Conservation (phyloP, 2,888 invertebrate genomes). For the Epistrophella euchroma region DNA sequence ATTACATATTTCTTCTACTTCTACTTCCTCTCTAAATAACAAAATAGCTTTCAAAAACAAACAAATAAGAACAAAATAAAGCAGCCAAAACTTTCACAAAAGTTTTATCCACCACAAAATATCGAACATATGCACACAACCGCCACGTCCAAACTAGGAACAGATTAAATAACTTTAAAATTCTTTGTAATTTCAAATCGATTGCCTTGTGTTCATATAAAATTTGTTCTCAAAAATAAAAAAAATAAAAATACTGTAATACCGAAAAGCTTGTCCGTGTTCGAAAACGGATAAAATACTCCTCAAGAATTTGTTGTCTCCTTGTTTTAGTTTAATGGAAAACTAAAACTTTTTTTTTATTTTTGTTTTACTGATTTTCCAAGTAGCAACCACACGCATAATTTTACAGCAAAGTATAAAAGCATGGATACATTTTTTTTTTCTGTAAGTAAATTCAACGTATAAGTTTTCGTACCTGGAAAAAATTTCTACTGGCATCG, state of each 20-base stretch:
- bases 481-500: background rate
- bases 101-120: conserved; percentile 23
- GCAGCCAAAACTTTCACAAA: background rate
- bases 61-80: background rate
- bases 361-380: background rate
- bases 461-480: conserved; percentile 26
- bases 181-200: conserved; percentile 14
- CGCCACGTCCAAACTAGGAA: conserved; percentile 19
- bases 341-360: background rate
- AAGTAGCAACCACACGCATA: conserved; percentile 6
- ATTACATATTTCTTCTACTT: background rate
- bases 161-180: conserved; percentile 30
- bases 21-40: background rate
- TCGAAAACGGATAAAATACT: conserved; percentile 1
- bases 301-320: conserved; percentile 18
- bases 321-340: background rate
- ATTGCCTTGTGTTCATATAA: conserved; percentile 32
- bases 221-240: background rate
- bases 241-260: background rate
- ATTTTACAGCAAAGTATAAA: conserved; percentile 8
- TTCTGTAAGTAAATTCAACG: conserved; percentile 16
- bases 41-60: background rate
- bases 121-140: background rate
- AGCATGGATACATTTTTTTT: background rate
- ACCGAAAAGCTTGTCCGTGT: conserved; percentile 24